Percentiles rank a stretch among this genome's conserved stretches.
phyloP scores from a whole-genome alignment of 2,888 invertebrate genomes.

The Dorcus parallelipipedus region DNA sequence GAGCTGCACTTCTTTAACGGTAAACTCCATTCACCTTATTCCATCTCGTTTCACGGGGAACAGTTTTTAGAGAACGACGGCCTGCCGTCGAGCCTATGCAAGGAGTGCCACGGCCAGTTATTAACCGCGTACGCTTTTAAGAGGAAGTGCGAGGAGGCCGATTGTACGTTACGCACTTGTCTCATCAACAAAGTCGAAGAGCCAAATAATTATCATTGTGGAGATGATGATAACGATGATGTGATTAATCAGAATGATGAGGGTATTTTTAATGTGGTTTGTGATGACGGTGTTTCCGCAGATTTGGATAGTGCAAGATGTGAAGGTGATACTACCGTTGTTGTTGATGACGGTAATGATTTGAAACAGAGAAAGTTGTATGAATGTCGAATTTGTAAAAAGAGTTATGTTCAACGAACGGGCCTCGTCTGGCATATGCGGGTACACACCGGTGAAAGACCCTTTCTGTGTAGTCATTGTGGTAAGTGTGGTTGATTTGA shows the following conservation, averaged over 20 bases:
- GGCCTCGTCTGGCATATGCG: constrained; percentile 22
- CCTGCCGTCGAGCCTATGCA: constrained; percentile 23
- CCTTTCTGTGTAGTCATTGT: constrained; percentile 29
- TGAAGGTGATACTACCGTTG: background rate
- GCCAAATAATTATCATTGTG: background rate
- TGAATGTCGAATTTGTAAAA: constrained; percentile 22
- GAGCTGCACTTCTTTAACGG: constrained; percentile 20
- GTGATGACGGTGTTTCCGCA: too few species aligned
- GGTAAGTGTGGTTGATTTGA: constrained; percentile 16
- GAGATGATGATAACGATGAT: background rate
- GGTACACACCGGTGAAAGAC: constrained; percentile 24
- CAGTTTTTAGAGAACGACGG: constrained; percentile 21
- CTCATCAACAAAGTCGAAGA: background rate
- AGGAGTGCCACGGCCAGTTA: constrained; percentile 19
- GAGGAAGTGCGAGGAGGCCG: constrained; percentile 22
- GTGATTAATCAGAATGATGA: background rate
- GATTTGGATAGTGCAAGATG: too few species aligned
- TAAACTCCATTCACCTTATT: constrained; percentile 4
- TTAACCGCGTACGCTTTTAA: constrained; percentile 24
- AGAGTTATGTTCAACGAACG: constrained; percentile 18
- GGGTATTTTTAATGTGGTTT: too few species aligned
- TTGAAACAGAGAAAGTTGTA: constrained; percentile 8
- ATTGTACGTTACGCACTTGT: constrained; percentile 16
- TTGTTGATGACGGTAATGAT: constrained; percentile 1
- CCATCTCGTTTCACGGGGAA: too few species aligned